Percentiles rank a stretch among this genome's conserved stretches.
phyloP scores from a whole-genome alignment of 2,888 invertebrate genomes.

The Diachrysia chrysitis region DNA sequence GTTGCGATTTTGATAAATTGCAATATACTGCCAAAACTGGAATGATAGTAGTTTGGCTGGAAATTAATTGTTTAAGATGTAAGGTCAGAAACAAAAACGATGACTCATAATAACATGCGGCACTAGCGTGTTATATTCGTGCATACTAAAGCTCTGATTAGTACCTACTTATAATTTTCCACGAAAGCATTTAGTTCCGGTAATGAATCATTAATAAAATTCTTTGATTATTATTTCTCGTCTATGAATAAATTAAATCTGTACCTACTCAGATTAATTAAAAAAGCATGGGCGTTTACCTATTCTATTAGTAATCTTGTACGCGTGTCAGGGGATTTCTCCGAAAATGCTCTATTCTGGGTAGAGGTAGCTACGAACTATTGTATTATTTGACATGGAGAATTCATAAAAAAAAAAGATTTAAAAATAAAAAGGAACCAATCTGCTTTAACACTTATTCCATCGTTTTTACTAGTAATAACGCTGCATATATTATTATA shows the following conservation, averaged over 20 bases:
- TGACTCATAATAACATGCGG: slow-evolving; percentile 25
- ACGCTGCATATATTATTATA: not conserved
- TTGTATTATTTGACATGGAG: not conserved
- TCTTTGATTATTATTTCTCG: slow-evolving; percentile 25
- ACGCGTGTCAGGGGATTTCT: not conserved
- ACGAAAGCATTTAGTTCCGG: slow-evolving; percentile 23
- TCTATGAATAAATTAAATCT: slow-evolving; percentile 31
- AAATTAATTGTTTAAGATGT: slow-evolving; percentile 5
- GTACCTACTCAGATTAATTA: not conserved
- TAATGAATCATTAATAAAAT: slow-evolving; percentile 33
- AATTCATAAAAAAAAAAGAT: not conserved
- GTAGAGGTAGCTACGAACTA: not conserved
- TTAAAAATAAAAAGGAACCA: not conserved
- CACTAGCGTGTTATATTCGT: slow-evolving; percentile 10
- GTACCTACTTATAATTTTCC: slow-evolving; percentile 10
- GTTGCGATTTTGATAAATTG: not conserved
- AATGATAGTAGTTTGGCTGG: not conserved
- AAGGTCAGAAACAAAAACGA: slow-evolving; percentile 22
- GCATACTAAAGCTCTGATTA: not conserved
- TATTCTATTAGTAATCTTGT: not conserved
- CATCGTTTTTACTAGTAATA: not conserved
- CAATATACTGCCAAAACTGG: not conserved
- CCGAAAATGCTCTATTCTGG: not conserved
- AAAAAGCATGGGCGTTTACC: not conserved
- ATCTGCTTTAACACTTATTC: not conserved